A percentile compares a stretch with the other conserved stretches of the same genome.
Evolutionary conservation across 1,140 invertebrate genomes (phyloP).

Genomic region (Drosophila rufa): DNA sequence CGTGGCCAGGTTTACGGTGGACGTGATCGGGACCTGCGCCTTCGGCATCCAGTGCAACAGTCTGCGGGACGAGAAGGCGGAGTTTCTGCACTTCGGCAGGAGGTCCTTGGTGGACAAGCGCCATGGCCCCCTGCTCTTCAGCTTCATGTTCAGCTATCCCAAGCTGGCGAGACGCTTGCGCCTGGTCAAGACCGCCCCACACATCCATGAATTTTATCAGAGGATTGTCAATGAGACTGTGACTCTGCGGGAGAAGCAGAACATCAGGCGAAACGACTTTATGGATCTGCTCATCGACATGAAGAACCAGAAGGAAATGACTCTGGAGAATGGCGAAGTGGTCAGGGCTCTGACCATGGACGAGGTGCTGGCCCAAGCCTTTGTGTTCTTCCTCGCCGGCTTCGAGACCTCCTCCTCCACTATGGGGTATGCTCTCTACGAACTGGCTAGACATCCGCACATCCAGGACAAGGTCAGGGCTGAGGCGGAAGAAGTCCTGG

Average conservation of each 20-base stretch:
- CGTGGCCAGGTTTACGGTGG: conserved; percentile 74
- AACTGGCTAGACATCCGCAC: conserved; percentile 87
- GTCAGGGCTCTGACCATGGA: conserved; percentile 50
- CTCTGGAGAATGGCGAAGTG: conserved; percentile 33
- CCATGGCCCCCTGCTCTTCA: conserved; percentile 4
- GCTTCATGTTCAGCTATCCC: conserved; percentile 21
- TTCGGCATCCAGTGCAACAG: conserved; percentile 88
- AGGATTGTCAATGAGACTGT: conserved; percentile 85
- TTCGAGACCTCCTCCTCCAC: conserved; percentile 88
- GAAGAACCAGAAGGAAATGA: conserved; percentile 58
- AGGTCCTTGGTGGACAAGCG: conserved; percentile 59
- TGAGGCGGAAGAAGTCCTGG: conserved; percentile 86
- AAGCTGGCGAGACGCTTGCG: conserved; percentile 1
- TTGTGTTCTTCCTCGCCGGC: conserved; percentile 87
- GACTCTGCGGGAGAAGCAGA: conserved; percentile 85
- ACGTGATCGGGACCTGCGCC: conserved; percentile 87
- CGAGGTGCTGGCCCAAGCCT: conserved; percentile 81
- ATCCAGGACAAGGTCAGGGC: conserved; percentile 87
- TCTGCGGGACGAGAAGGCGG: conserved; percentile 85
- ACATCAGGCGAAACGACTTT: conserved; percentile 86
- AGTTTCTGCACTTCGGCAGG: conserved; percentile 81
- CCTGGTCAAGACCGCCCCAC: conserved; percentile 41
- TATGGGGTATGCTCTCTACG: conserved; percentile 86
- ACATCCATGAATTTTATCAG: conserved; percentile 85
- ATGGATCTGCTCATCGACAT: conserved; percentile 87